Evolutionary conservation across 2,888 invertebrate species (phyloP).

Genomic region (Endotricha flammealis): DNA sequence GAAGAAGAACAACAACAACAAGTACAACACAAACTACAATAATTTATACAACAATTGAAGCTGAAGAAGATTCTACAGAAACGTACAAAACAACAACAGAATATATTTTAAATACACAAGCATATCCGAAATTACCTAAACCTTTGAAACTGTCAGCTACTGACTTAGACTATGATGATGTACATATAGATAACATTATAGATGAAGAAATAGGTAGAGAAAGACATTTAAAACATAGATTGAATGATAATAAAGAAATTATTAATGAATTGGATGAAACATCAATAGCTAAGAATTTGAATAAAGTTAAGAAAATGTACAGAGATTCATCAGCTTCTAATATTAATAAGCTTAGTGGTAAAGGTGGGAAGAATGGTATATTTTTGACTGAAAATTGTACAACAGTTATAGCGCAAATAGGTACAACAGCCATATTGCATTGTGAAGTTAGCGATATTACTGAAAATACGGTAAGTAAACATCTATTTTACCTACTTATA

Average conservation of each 20-base stretch:
- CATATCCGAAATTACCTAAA: slow-evolving; percentile 59
- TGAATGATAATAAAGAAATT: slow-evolving; percentile 48
- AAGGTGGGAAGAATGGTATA: slow-evolving; percentile 59
- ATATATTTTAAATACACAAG: slow-evolving; percentile 32
- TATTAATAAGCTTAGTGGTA: slow-evolving; percentile 64
- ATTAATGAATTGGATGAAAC: slow-evolving; percentile 49
- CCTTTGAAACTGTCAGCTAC: slow-evolving; percentile 51
- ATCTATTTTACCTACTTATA: too few species aligned
- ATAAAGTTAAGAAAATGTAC: slow-evolving; percentile 73
- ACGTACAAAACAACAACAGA: slow-evolving; percentile 41
- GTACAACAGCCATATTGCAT: slow-evolving; percentile 79
- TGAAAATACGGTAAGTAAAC: slow-evolving; percentile 79
- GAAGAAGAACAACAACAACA: slow-evolving; percentile 69
- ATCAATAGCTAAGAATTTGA: slow-evolving; percentile 49
- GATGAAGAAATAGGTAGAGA: slow-evolving; percentile 49
- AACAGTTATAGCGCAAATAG: slow-evolving; percentile 80
- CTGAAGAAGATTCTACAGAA: slow-evolving; percentile 45
- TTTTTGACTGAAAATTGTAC: slow-evolving; percentile 81
- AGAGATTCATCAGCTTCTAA: slow-evolving; percentile 63
- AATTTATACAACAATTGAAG: slow-evolving; percentile 40
- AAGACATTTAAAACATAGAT: slow-evolving; percentile 44
- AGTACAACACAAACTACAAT: slow-evolving; percentile 48
- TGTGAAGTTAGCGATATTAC: slow-evolving; percentile 82
- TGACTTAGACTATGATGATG: slow-evolving; percentile 52
- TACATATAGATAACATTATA: slow-evolving; percentile 59